A percentile compares a stretch with the other conserved stretches of the same genome.
Conservation (phyloP, 2,797 vertebrate species). For the Sebastes melanostomus region DNA sequence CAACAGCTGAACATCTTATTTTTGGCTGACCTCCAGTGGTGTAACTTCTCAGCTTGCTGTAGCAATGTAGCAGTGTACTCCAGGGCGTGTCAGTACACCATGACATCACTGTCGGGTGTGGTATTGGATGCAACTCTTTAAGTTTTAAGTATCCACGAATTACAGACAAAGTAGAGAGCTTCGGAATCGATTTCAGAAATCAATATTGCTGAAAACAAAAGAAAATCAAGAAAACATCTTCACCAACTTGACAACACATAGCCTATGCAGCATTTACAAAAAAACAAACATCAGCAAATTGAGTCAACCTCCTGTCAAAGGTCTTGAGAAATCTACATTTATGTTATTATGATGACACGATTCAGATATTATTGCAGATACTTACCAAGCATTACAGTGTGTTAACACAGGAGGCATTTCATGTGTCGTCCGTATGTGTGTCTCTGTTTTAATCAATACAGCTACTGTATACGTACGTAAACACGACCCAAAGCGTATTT, state of each 20-base stretch:
- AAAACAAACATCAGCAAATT: background rate
- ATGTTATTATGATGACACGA: background rate
- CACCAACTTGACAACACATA: background rate
- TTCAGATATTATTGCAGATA: background rate
- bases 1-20: background rate
- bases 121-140: background rate
- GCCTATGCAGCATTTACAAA: background rate
- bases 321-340: background rate
- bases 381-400: accelerated
- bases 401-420: no score
- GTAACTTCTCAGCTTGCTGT: background rate
- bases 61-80: background rate
- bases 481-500: accelerated
- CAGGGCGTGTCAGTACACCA: background rate
- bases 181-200: background rate
- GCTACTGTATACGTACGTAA: accelerated
- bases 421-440: no score
- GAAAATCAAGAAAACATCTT: background rate
- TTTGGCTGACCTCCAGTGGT: background rate
- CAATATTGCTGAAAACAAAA: background rate
- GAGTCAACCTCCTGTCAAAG: background rate
- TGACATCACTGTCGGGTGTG: background rate
- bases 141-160: background rate
- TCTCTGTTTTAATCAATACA: no score
- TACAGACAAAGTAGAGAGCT: background rate